Percentiles rank a stretch among this genome's conserved stretches.
Evolutionary conservation across 2,888 invertebrate genomes (phyloP).

Genomic region (Protophormia terraenovae): DNA sequence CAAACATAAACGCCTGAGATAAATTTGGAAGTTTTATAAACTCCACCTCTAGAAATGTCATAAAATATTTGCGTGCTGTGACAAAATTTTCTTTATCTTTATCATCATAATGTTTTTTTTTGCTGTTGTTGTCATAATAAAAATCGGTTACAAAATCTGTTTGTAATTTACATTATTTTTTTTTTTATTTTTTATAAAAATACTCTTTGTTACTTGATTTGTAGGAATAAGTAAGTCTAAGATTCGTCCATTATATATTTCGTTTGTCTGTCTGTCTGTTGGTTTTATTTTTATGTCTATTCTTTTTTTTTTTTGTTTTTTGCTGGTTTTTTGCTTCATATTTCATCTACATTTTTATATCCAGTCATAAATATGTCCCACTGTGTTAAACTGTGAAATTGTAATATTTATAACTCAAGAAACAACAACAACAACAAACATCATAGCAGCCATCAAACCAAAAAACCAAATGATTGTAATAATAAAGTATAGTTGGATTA

Average conservation of each 20-base stretch:
- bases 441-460: not conserved
- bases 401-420: constrained; percentile 53
- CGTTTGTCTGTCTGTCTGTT: not conserved
- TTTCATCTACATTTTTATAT: constrained; percentile 24
- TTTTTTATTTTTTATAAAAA: not conserved
- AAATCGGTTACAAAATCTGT: constrained; percentile 35
- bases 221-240: not conserved
- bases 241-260: not conserved
- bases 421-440: constrained; percentile 4
- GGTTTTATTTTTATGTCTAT: not conserved
- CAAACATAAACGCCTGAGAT: not conserved
- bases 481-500: constrained; percentile 29
- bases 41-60: constrained; percentile 56
- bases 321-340: not conserved
- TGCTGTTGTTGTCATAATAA: constrained; percentile 40
- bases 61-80: constrained; percentile 67
- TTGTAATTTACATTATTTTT: not conserved
- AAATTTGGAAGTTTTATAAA: constrained; percentile 17
- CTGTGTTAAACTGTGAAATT: constrained; percentile 66
- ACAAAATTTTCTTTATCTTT: constrained; percentile 55
- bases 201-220: constrained; percentile 14
- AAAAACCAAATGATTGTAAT: constrained; percentile 32
- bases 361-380: constrained; percentile 63
- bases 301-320: not conserved
- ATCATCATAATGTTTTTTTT: constrained; percentile 35